phyloP scores from a whole-genome alignment of 2,113 vertebrate genomes.

The Psammodynastes pulverulentus region DNA sequence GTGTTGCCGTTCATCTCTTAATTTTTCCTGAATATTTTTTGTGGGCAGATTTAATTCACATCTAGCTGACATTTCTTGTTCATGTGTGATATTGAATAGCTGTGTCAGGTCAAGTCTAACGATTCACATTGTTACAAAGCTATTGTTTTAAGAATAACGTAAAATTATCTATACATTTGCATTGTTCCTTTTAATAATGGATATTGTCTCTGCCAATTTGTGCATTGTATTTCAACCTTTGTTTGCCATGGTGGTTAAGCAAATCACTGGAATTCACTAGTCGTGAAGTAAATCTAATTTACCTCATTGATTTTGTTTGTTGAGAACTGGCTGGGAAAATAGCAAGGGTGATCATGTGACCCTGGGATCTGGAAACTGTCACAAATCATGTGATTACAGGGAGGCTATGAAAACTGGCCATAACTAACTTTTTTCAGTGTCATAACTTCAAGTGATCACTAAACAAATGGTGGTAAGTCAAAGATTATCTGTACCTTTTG shows the following conservation, averaged over 20 bases:
- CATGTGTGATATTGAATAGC: background rate
- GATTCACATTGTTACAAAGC: background rate
- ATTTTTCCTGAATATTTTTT: background rate
- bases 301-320: background rate
- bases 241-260: background rate
- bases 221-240: background rate
- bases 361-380: background rate
- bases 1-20: background rate
- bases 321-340: background rate
- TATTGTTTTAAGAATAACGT: background rate
- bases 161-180: background rate
- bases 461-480: background rate
- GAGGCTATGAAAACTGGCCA: background rate
- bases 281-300: background rate
- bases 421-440: background rate
- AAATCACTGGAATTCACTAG: background rate
- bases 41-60: background rate
- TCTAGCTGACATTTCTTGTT: background rate
- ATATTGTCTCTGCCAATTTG: background rate
- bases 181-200: background rate
- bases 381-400: background rate
- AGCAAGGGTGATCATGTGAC: background rate
- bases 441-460: background rate
- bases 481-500: background rate
- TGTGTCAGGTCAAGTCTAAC: background rate